These are phyloP conservation scores for Pseudanteris insignis DNA, from an alignment of 2,888 invertebrate species.

Conservation along the genomic window DNA sequence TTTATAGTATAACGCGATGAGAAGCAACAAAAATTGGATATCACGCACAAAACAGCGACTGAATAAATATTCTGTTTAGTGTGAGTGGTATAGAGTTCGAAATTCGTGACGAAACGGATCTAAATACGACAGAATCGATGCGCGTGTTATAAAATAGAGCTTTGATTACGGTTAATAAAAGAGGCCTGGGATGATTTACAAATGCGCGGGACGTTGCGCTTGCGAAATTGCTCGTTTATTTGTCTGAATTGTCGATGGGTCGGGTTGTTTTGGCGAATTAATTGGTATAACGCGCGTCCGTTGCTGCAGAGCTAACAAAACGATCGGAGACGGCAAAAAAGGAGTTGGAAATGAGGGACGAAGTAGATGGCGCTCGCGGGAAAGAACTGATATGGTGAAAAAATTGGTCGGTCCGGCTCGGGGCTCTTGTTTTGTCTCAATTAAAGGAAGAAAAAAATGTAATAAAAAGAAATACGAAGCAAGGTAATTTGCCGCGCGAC, in stretches of 20 bases:
- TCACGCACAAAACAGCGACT: too few species aligned
- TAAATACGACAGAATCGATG: too few species aligned
- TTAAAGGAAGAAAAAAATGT: constrained; percentile 40
- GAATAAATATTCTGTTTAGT: too few species aligned
- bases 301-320: neutral
- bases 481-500: constrained; percentile 41
- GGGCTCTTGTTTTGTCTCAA: constrained; percentile 27
- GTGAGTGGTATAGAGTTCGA: too few species aligned
- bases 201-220: constrained; percentile 4
- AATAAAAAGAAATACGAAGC: constrained; percentile 26
- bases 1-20: too few species aligned
- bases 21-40: too few species aligned
- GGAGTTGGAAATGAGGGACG: constrained; percentile 11
- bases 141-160: constrained; percentile 15
- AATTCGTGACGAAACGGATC: too few species aligned
- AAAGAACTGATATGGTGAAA: neutral
- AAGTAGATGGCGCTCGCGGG: neutral
- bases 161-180: constrained; percentile 34
- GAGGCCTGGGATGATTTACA: constrained; percentile 24
- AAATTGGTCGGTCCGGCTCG: neutral
- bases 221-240: constrained; percentile 19
- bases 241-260: constrained; percentile 18
- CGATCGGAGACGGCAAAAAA: constrained; percentile 7
- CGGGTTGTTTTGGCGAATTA: constrained; percentile 23
- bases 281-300: constrained; percentile 20